Conservation (phyloP, 2,888 invertebrate species). For the Atethmia centrago region DNA sequence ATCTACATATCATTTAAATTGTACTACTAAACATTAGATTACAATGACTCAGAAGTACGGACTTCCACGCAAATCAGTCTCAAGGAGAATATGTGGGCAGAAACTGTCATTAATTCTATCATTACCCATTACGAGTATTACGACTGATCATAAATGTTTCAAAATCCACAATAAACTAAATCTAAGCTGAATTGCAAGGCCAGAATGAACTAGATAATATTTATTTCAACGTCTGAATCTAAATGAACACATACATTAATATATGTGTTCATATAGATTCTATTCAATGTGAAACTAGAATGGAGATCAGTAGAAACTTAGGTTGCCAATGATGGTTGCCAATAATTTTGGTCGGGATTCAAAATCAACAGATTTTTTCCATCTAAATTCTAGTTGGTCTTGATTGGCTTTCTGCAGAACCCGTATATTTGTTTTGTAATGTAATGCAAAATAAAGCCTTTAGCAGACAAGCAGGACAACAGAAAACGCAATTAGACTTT, state of each 20-base stretch:
- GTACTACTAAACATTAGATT: background rate
- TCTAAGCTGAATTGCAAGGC: slow-evolving; percentile 42
- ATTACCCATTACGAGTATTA: slow-evolving; percentile 35
- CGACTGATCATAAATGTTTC: slow-evolving; percentile 50
- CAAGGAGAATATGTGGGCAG: slow-evolving; percentile 55
- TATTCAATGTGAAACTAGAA: slow-evolving; percentile 6
- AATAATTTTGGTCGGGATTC: background rate
- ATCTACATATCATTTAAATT: background rate
- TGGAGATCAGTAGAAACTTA: background rate
- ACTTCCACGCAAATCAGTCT: slow-evolving; percentile 32
- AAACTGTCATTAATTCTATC: slow-evolving; percentile 41
- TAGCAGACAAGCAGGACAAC: too few species aligned
- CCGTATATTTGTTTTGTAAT: background rate
- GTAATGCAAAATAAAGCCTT: too few species aligned
- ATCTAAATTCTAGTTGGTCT: background rate
- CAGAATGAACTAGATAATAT: slow-evolving; percentile 27
- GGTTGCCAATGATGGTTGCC: background rate
- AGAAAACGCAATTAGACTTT: background rate
- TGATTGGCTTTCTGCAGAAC: background rate
- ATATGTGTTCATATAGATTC: too few species aligned
- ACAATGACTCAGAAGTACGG: slow-evolving; percentile 6
- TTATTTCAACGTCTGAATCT: slow-evolving; percentile 10
- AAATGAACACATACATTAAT: slow-evolving; percentile 6
- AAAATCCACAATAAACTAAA: slow-evolving; percentile 31
- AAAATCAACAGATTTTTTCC: background rate